Conservation (phyloP, 2,888 invertebrate species). For the Oxytorus armatus region DNA sequence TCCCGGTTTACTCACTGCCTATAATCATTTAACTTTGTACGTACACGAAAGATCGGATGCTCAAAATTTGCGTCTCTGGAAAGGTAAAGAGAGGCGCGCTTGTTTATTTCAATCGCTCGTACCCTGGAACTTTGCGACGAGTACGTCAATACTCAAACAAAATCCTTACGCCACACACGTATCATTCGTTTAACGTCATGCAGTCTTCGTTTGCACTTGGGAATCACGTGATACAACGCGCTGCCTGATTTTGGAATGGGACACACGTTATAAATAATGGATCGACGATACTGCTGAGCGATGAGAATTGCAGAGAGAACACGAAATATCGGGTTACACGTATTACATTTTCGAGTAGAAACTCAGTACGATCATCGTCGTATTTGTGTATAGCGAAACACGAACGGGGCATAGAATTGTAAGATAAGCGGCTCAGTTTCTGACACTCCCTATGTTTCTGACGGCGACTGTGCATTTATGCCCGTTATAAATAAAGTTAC, state of each 20-base stretch:
- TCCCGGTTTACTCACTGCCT: neutral
- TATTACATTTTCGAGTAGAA: neutral
- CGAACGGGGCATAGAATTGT: too few species aligned
- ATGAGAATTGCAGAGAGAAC: neutral
- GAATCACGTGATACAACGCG: constrained; percentile 8
- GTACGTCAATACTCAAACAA: constrained; percentile 29
- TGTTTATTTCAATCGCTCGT: constrained; percentile 43
- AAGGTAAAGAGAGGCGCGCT: constrained; percentile 20
- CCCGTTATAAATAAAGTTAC: too few species aligned
- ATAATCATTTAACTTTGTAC: constrained; percentile 23
- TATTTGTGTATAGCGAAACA: too few species aligned
- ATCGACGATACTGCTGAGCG: neutral
- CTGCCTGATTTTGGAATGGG: neutral
- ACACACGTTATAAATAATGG: too few species aligned
- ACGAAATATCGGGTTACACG: neutral
- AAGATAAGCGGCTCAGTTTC: too few species aligned
- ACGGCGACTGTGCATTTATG: too few species aligned
- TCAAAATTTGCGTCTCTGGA: constrained; percentile 22
- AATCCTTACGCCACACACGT: neutral
- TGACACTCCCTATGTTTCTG: too few species aligned
- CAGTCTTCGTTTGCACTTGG: neutral
- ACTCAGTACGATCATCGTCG: too few species aligned
- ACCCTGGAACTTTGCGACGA: constrained; percentile 24
- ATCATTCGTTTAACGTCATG: neutral
- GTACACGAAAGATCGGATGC: constrained; percentile 1